phyloP scores from a whole-genome alignment of 1,140 invertebrate species.

The Dysdera silvatica region DNA sequence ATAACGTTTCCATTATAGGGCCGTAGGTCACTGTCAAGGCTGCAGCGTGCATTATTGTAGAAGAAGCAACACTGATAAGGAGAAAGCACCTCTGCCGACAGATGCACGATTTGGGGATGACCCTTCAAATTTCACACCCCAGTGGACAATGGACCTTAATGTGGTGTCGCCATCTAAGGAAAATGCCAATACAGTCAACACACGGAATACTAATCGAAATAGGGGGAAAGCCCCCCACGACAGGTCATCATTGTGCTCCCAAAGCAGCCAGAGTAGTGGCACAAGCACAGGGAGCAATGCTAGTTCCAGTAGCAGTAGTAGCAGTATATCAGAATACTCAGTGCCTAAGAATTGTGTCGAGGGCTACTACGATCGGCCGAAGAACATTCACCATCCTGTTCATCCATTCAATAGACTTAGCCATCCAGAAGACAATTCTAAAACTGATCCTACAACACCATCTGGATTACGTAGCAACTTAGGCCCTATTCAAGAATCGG shows the following conservation, averaged over 20 bases:
- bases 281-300: constrained; percentile 46
- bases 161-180: constrained; percentile 25
- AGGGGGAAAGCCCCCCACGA: constrained; percentile 14
- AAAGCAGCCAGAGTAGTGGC: constrained; percentile 29
- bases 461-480: no score
- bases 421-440: constrained; percentile 21
- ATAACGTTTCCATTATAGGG: no score
- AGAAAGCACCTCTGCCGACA: constrained; percentile 4
- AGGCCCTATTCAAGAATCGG: constrained; percentile 14
- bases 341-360: constrained; percentile 40
- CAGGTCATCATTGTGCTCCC: constrained; percentile 23
- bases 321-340: constrained; percentile 50
- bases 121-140: constrained; percentile 49
- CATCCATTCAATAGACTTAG: constrained; percentile 15
- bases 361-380: constrained; percentile 36
- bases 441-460: no score
- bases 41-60: constrained; percentile 23
- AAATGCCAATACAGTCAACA: constrained; percentile 2
- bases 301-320: constrained; percentile 40
- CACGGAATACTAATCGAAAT: constrained; percentile 7
- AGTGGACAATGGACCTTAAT: constrained; percentile 54
- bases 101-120: no score
- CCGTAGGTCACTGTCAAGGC: constrained; percentile 25
- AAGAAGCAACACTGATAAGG: constrained; percentile 11
- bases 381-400: constrained; percentile 20